These are phyloP conservation scores for Drosophila lacteicornis DNA, from an alignment of 1,140 invertebrate species.

Conservation along the genomic window DNA sequence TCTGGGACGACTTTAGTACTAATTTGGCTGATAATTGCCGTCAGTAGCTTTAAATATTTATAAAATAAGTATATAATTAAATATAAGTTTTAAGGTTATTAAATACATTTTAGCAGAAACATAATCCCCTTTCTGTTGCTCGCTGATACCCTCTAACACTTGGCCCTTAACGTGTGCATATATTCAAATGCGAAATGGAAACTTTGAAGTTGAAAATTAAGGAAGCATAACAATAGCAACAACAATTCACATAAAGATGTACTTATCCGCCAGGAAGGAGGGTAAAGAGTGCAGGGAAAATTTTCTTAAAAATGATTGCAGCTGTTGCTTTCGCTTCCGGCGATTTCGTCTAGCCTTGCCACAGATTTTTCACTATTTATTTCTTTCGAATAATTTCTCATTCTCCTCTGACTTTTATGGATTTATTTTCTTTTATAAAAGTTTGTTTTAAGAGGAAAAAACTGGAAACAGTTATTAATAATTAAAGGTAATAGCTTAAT, in stretches of 20 bases:
- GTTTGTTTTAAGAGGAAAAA: neutral
- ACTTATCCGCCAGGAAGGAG: neutral
- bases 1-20: too few relatives aligned
- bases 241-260: constrained; percentile 27
- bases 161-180: constrained; percentile 21
- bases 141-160: constrained; percentile 8
- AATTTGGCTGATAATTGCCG: too few relatives aligned
- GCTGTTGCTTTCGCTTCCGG: neutral
- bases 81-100: too few relatives aligned
- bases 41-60: too few relatives aligned
- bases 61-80: too few relatives aligned
- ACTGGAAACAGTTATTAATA: neutral
- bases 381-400: neutral
- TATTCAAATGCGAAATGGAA: constrained; percentile 33
- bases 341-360: neutral
- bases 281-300: neutral
- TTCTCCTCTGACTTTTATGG: too few relatives aligned
- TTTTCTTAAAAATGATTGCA: constrained; percentile 25
- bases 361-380: neutral
- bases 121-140: neutral
- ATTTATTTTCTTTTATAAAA: too few relatives aligned
- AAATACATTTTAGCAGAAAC: too few relatives aligned
- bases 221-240: constrained; percentile 24
- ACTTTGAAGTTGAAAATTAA: constrained; percentile 43
- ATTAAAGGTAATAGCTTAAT: neutral